Conservation (phyloP, 2,797 vertebrate species). For the Melanotaenia boesemani region DNA sequence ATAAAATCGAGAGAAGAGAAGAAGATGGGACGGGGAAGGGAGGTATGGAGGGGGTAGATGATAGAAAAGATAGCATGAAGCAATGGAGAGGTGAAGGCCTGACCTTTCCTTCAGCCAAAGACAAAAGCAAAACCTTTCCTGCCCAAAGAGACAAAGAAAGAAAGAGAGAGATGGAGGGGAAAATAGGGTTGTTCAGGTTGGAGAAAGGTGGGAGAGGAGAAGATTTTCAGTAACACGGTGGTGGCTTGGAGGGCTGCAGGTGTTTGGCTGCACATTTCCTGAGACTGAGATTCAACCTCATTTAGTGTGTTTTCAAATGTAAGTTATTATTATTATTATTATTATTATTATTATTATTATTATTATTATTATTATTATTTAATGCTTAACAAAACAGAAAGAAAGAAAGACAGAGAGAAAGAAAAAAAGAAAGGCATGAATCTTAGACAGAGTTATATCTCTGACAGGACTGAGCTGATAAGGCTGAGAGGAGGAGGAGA, state of each 20-base stretch:
- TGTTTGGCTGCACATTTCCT: too few species aligned
- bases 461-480: too few species aligned
- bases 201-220: slow-evolving; percentile 44
- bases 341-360: not conserved
- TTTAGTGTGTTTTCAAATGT: not conserved
- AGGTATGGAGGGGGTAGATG: slow-evolving; percentile 63
- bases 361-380: not conserved
- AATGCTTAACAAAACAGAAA: too few species aligned
- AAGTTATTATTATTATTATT: too few species aligned
- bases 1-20: not conserved
- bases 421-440: too few species aligned
- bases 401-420: too few species aligned
- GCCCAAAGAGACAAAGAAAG: not conserved
- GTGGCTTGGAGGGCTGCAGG: slow-evolving; percentile 46
- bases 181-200: not conserved
- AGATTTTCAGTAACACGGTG: slow-evolving; percentile 59
- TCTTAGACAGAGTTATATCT: too few species aligned
- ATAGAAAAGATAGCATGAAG: slow-evolving; percentile 79
- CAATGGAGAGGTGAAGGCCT: slow-evolving; percentile 73
- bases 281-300: not conserved
- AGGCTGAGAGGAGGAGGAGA: too few species aligned
- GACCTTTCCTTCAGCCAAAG: slow-evolving; percentile 68
- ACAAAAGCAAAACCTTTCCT: slow-evolving; percentile 62
- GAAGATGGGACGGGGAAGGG: slow-evolving; percentile 39
- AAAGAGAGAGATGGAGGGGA: slow-evolving; percentile 17